Evolutionary conservation across 2,113 vertebrate species (phyloP).

Genomic region (Cyprinodon tularosa): DNA sequence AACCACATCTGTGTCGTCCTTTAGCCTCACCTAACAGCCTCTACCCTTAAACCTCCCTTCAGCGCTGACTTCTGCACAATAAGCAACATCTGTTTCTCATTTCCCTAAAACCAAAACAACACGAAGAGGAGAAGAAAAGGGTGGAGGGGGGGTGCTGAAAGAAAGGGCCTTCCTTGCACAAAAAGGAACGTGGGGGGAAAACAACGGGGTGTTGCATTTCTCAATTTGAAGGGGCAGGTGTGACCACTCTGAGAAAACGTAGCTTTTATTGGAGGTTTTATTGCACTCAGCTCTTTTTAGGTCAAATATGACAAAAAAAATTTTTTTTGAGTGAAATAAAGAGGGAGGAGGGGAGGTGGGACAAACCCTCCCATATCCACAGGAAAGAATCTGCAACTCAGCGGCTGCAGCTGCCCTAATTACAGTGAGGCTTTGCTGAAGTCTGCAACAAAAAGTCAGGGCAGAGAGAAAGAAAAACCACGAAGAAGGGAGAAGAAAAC

Average conservation of each 20-base stretch:
- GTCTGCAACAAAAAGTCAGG: constrained; percentile 74
- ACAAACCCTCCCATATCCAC: constrained; percentile 62
- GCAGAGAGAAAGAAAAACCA: constrained; percentile 10
- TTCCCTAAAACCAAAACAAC: constrained; percentile 80
- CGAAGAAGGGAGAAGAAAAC: constrained; percentile 8
- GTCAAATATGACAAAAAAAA: constrained; percentile 53
- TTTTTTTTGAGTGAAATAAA: constrained; percentile 19
- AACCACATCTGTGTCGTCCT: constrained; percentile 61
- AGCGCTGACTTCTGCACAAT: constrained; percentile 73
- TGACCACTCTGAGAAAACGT: background rate
- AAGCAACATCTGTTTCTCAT: constrained; percentile 83
- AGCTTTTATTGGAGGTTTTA: too few relatives aligned
- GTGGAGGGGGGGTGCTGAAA: constrained; percentile 18
- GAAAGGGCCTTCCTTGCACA: constrained; percentile 34
- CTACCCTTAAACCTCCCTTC: constrained; percentile 1
- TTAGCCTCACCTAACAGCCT: constrained; percentile 34
- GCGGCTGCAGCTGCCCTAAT: constrained; percentile 77
- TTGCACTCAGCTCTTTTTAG: constrained; percentile 38
- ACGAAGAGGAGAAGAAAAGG: constrained; percentile 44
- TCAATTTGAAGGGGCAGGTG: constrained; percentile 54
- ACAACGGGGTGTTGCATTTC: constrained; percentile 34
- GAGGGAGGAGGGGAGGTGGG: constrained; percentile 14
- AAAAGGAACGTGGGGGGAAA: constrained; percentile 22
- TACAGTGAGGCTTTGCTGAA: constrained; percentile 81
- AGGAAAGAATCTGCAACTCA: constrained; percentile 81